Evolutionary conservation across 2,113 vertebrate species (phyloP).

Genomic region (Brevimyrus niger): DNA sequence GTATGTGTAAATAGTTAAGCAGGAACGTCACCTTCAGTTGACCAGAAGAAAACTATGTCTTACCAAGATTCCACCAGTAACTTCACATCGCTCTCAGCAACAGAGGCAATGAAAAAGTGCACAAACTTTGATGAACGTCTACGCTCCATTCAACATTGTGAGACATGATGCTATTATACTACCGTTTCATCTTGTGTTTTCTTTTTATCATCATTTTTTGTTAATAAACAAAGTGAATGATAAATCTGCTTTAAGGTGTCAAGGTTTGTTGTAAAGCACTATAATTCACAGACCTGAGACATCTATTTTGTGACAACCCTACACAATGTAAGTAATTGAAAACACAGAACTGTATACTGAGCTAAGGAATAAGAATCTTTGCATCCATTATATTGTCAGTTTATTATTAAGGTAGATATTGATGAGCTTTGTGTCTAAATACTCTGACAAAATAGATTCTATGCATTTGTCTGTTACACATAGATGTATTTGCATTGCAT

Average conservation of each 20-base stretch:
- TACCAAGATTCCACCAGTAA: neutral
- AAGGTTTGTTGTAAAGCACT: neutral
- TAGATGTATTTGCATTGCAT: neutral
- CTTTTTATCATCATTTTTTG: conserved; percentile 5
- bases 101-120: neutral
- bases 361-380: neutral
- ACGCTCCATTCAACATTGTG: neutral
- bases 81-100: neutral
- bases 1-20: neutral
- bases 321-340: neutral
- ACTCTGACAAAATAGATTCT: neutral
- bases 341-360: neutral
- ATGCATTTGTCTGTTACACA: neutral
- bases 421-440: neutral
- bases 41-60: neutral
- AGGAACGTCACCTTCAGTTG: neutral
- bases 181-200: neutral
- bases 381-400: neutral
- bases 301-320: neutral
- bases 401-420: neutral
- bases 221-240: conserved; percentile 2
- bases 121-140: neutral
- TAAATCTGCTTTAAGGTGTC: conserved; percentile 7
- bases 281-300: neutral
- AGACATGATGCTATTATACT: neutral